Percentiles rank a stretch among this genome's conserved stretches.
These are phyloP conservation scores for Acronicta leporina DNA, from an alignment of 2,888 invertebrate species.

Conservation along the genomic window DNA sequence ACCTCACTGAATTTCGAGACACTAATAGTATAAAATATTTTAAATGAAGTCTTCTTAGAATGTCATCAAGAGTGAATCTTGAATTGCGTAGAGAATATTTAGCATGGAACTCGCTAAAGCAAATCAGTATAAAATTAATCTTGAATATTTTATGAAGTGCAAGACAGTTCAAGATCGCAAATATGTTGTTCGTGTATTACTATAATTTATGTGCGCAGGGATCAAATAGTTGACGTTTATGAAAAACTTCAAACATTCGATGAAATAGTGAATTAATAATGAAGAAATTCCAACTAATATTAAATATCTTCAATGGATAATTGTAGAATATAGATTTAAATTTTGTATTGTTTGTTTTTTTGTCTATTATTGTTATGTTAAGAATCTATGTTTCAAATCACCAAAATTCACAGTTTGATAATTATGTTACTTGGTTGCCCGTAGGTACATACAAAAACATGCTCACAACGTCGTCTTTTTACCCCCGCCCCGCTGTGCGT, in stretches of 20 bases:
- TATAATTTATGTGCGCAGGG: background rate
- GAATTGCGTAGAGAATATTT: constrained; percentile 11
- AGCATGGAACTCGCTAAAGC: background rate
- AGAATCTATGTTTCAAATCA: too few species aligned
- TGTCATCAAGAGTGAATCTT: constrained; percentile 13
- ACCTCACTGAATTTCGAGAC: background rate
- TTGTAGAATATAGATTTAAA: too few species aligned
- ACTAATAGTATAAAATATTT: constrained; percentile 1
- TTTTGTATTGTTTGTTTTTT: too few species aligned
- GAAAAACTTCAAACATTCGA: background rate
- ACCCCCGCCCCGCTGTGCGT: too few species aligned
- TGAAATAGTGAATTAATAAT: background rate
- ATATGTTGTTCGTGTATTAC: background rate
- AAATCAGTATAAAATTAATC: constrained; percentile 1
- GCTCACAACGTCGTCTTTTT: too few species aligned
- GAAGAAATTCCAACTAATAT: background rate
- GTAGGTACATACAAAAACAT: too few species aligned
- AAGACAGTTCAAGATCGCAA: background rate
- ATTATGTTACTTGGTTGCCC: too few species aligned
- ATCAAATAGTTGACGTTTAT: background rate
- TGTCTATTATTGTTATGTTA: too few species aligned
- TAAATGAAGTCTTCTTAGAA: constrained; percentile 12
- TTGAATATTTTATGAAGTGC: constrained; percentile 7
- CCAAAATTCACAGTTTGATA: too few species aligned
- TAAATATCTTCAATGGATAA: too few species aligned